Evolutionary conservation across 2,888 invertebrate genomes (phyloP), one percentile per base, ranked within the genome.

Genomic region (Orthosia gracilis): DNA sequence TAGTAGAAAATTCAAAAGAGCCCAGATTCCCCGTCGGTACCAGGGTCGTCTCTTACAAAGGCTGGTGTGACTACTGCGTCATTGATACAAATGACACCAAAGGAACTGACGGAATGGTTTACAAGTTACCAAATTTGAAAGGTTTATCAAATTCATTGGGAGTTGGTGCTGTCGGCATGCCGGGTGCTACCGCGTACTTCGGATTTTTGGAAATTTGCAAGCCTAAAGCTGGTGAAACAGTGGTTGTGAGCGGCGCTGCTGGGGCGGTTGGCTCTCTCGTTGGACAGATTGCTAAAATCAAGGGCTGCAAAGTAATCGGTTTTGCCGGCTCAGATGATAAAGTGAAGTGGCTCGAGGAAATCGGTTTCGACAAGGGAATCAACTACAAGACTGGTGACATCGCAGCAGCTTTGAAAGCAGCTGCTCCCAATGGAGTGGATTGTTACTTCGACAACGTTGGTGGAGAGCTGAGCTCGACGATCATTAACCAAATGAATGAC

Each of bases 381-480:
- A 98, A 98, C 93, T 98, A 98, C 91, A 98, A 98, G 91, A 97
- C 96, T 18, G 95, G 76, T 9, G 83, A 88, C 50, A 63, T 92
- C 23, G 90, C 97, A 82, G 84, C 97, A 17, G 97, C 96, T 13
- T 91, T 98, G 40, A 96, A 96, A 23, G 58, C 73, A 81, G 88
- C 87, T 9, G 88, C 88, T 4, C 97, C 98, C 0, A 93, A 97
- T 18, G 98, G 98, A 17, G 93, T 98, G 0, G 98, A 98, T 88
- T 97, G 97, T 87, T 98, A 97, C 89, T 98, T 98, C 89, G 98
- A 98, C 89, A 98, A 98, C 90, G 98, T 98, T 21, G 98, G 97
- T 47, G 98, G 98, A 11, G 97, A 97, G 73, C 94, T 97, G 26
- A 97, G 97, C 61, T 96, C 95, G 65, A 91, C 91, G 1, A 96